phyloP scores from a whole-genome alignment of 2,888 invertebrate genomes.

The Taphrorychus bicolor region DNA sequence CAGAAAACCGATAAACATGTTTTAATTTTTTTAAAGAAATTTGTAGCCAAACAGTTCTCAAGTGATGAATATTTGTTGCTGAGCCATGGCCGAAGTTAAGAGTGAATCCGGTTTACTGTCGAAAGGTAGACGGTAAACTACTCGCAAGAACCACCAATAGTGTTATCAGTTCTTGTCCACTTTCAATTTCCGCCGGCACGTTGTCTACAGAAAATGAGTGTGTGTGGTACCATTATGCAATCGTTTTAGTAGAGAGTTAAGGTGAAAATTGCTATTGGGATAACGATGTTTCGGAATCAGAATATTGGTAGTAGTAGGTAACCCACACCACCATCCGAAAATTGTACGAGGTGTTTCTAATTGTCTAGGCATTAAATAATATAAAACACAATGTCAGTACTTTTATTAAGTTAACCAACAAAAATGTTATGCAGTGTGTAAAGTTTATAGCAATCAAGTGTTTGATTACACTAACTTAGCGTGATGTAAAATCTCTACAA shows the following conservation, averaged over 20 bases:
- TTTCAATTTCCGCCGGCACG: conserved; percentile 29
- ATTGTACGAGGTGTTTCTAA: no score
- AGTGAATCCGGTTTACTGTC: neutral
- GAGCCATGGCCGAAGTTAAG: conserved; percentile 36
- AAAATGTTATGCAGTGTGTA: no score
- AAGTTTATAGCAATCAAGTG: no score
- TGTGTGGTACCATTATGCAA: conserved; percentile 1
- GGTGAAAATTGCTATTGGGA: neutral
- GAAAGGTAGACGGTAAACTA: conserved; percentile 17
- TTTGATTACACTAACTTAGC: no score
- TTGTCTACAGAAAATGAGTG: neutral
- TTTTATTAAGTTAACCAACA: no score
- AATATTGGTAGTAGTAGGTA: no score
- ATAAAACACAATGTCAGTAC: no score
- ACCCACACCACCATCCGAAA: no score
- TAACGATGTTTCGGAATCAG: no score
- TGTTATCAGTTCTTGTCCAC: conserved; percentile 21
- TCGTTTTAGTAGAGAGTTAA: conserved; percentile 17
- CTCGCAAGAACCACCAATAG: conserved; percentile 8
- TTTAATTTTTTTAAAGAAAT: conserved; percentile 46
- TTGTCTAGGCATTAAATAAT: no score
- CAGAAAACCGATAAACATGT: conserved; percentile 46
- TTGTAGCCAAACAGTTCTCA: neutral
- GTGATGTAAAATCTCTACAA: no score
- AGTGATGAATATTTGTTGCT: conserved; percentile 39